Percentiles rank a stretch among this genome's conserved stretches.
phyloP scores from a whole-genome alignment of 2,888 invertebrate species.

The Melangyna quadrimaculata region DNA sequence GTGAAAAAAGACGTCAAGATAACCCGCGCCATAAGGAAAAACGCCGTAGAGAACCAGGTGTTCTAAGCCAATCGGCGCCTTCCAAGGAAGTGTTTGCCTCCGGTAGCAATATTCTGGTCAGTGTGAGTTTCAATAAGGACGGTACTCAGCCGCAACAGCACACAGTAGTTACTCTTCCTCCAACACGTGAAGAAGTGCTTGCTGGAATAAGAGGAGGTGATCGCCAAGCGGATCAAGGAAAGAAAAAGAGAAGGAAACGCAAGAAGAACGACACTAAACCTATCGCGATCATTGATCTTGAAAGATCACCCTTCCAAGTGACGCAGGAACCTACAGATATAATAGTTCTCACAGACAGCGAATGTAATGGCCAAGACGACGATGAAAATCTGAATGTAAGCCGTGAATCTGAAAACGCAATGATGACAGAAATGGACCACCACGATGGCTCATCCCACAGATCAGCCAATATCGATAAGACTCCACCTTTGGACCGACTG shows the following conservation, averaged over 20 bases:
- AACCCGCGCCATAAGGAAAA: conserved; percentile 77
- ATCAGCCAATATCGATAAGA: conserved; percentile 74
- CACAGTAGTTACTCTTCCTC: conserved; percentile 79
- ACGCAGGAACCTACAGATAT: conserved; percentile 90
- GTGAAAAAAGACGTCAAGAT: conserved; percentile 78
- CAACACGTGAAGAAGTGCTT: conserved; percentile 79
- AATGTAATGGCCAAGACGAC: conserved; percentile 82
- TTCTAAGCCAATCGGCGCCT: conserved; percentile 81
- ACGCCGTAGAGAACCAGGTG: conserved; percentile 80
- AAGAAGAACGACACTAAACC: conserved; percentile 84
- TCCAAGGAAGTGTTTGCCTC: conserved; percentile 96
- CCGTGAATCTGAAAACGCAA: conserved; percentile 73
- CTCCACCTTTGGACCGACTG: conserved; percentile 76
- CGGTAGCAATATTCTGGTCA: conserved; percentile 95
- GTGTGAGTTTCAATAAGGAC: conserved; percentile 93
- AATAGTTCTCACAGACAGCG: conserved; percentile 92
- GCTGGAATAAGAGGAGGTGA: conserved; percentile 75
- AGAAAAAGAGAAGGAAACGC: conserved; percentile 80
- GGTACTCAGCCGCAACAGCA: conserved; percentile 78
- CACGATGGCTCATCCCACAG: conserved; percentile 73
- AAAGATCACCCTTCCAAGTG: conserved; percentile 92
- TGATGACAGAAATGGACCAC: conserved; percentile 60
- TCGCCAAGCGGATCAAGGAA: conserved; percentile 71
- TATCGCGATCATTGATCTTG: conserved; percentile 92
- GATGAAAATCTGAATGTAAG: conserved; percentile 74